phyloP scores from a whole-genome alignment of 2,888 invertebrate species.

The Mimachlamys varia region DNA sequence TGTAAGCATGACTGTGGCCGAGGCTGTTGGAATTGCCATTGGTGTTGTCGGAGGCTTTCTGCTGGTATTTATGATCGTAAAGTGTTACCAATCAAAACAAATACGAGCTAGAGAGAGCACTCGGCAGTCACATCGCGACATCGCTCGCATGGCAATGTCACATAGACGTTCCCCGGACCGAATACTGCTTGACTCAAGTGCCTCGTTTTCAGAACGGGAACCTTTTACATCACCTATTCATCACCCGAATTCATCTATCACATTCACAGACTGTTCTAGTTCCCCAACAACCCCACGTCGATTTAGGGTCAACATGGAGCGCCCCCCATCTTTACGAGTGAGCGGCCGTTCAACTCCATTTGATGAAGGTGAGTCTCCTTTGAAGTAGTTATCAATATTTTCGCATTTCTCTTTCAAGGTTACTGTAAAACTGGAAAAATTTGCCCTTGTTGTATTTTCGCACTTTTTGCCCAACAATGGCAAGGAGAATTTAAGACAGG shows the following conservation, averaged over 20 bases:
- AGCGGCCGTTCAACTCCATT: too few relatives aligned
- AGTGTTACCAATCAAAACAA: neutral
- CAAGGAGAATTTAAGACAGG: too few relatives aligned
- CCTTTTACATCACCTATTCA: neutral
- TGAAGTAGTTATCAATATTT: too few relatives aligned
- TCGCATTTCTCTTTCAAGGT: too few relatives aligned
- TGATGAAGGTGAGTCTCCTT: too few relatives aligned
- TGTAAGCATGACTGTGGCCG: neutral
- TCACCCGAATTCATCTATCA: neutral
- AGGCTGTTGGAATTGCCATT: neutral
- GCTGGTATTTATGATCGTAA: neutral
- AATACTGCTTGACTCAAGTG: neutral
- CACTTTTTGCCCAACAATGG: too few relatives aligned
- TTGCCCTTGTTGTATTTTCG: too few relatives aligned
- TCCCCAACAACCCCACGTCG: neutral
- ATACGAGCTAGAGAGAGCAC: neutral
- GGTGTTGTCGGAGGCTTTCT: neutral
- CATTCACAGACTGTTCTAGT: neutral
- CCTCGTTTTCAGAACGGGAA: neutral
- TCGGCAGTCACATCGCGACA: neutral
- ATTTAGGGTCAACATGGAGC: too few relatives aligned
- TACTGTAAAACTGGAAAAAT: too few relatives aligned
- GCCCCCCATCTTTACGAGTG: too few relatives aligned
- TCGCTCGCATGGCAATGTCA: neutral
- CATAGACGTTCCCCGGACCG: neutral